Percentiles rank a stretch among this genome's conserved stretches.
These are phyloP conservation scores for Sebastes itinus DNA, from an alignment of 2,797 vertebrate species.

Conservation along the genomic window DNA sequence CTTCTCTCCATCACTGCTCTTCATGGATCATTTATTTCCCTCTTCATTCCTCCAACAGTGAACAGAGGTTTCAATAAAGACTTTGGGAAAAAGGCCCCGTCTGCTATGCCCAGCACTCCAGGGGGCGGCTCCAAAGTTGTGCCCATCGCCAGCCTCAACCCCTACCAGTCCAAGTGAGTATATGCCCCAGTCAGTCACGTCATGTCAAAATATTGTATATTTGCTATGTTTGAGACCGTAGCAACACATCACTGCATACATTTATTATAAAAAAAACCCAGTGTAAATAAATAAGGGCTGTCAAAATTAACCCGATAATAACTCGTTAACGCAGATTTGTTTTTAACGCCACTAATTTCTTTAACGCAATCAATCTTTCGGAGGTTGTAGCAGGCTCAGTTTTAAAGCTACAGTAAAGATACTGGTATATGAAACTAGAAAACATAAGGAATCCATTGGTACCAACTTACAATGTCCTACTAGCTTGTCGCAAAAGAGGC, in stretches of 20 bases:
- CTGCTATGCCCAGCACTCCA: constrained; percentile 78
- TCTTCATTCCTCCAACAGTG: constrained; percentile 58
- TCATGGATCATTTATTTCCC: constrained; percentile 64
- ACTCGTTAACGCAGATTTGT: too few relatives aligned
- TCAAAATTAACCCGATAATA: too few relatives aligned
- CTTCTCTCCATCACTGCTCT: constrained; percentile 49
- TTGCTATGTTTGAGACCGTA: background rate
- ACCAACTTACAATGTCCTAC: background rate
- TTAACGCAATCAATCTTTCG: background rate
- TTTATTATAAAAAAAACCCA: background rate
- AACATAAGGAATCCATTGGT: background rate
- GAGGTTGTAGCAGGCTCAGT: background rate
- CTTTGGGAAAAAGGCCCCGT: constrained; percentile 80
- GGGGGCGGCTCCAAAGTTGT: constrained; percentile 90
- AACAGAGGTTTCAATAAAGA: constrained; percentile 80
- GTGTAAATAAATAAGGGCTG: background rate
- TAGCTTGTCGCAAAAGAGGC: background rate
- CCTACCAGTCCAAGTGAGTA: constrained; percentile 97
- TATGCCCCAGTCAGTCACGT: background rate
- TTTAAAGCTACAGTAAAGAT: background rate
- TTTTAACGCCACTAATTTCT: too few relatives aligned
- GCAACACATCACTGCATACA: background rate
- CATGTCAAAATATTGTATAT: background rate
- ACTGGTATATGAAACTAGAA: background rate
- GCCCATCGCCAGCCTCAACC: constrained; percentile 95